Base-by-base conservation (phyloP, 2,888 invertebrate species). In the Galerucella nymphaeae region DNA sequence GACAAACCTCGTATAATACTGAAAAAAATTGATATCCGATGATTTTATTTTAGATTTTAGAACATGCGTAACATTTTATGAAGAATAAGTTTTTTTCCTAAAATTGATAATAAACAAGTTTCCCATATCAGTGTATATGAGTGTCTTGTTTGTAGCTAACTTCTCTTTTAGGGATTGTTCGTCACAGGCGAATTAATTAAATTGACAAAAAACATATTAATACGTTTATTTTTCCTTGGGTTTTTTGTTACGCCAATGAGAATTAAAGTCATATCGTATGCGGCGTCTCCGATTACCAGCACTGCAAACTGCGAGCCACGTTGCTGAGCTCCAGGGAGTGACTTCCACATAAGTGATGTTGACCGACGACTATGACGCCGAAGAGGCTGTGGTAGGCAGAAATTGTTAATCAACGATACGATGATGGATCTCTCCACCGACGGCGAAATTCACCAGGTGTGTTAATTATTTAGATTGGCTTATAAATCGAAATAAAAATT, bases 301-400 rank as follows among this genome's bases (percentile, higher is more conserved):
- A 16, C 16, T 42, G 41, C 13, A 3, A 16, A 42, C 61, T 16
- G 13, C 62, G 14, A 20, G 45, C 18, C 45, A 45, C 42, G 62
- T 62, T 45, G 45, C 62, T 20, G 16, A 62, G 42, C 66, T 50
- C 55, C 66, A 66, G 57, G 66, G 66, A 66, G 66, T 45, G 16
- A 65, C 53, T 65, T 53, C 65, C 38, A 53, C 16, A 38, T 65
- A 65, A 65, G 30, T 63, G 45, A 18, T 63, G 48, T 23, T 48
- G 45, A 16, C 23, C 23, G 18, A 42, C 20, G 45, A n/a, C 18
- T 48, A 20, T 18, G 45, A 50, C 11, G 45, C 9, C 20, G n/a
- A 63, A 20, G 14, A 48, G 48, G 48, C 57, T 41, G 61, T 41
- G 41, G 61, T 61, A 41, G 16, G 61, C 41, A 38, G 61, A 41